A percentile compares a stretch with the other conserved stretches of the same genome.
Evolutionary conservation across 2,113 vertebrate genomes (phyloP).

Genomic region (Vicugna pacos): DNA sequence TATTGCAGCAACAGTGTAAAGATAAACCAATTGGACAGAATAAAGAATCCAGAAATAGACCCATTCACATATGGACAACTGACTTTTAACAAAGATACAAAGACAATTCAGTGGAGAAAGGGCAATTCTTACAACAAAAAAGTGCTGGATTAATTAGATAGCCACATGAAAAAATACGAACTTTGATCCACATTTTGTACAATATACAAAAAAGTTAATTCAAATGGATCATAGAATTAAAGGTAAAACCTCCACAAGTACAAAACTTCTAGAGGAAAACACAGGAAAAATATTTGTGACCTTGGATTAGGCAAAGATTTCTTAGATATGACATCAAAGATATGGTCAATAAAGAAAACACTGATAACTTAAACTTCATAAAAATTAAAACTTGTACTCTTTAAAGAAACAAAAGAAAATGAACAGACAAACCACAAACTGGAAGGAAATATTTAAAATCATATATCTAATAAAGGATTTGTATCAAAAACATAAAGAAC

Average conservation of each 20-base stretch:
- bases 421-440: background rate
- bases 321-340: background rate
- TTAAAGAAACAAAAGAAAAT: background rate
- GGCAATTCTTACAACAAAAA: background rate
- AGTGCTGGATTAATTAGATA: background rate
- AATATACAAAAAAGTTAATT: background rate
- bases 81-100: background rate
- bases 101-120: background rate
- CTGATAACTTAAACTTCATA: background rate
- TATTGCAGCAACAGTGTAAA: background rate
- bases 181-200: background rate
- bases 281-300: background rate
- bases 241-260: background rate
- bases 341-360: background rate
- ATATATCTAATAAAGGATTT: background rate
- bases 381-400: background rate
- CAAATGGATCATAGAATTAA: background rate
- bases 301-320: background rate
- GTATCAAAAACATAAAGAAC: background rate
- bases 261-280: background rate
- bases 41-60: background rate
- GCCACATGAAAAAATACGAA: background rate
- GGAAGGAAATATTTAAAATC: slow-evolving; percentile 8
- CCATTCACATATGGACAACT: background rate
- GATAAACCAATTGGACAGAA: background rate